Evolutionary conservation across 2,797 vertebrate genomes (phyloP).

Genomic region (Notamacropus eugenii): DNA sequence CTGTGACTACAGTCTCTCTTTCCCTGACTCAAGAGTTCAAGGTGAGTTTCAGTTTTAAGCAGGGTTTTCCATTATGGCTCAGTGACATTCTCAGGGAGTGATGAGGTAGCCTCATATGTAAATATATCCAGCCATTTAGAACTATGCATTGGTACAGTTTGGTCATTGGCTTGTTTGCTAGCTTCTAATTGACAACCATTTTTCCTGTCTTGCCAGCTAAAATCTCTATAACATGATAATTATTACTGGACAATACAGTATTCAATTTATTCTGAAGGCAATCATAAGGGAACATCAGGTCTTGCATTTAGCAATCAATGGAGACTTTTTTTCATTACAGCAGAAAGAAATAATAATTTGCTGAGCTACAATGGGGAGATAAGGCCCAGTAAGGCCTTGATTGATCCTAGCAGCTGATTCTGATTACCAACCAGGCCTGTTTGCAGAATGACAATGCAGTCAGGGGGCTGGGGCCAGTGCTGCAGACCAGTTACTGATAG

Average conservation of each 20-base stretch:
- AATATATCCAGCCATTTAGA: slow-evolving; percentile 54
- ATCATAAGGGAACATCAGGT: slow-evolving; percentile 61
- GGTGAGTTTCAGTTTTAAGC: neutral
- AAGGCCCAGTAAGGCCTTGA: slow-evolving; percentile 56
- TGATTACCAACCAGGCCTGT: slow-evolving; percentile 52
- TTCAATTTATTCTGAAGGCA: slow-evolving; percentile 66
- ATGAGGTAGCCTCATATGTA: neutral
- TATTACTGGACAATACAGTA: slow-evolving; percentile 66
- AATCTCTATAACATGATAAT: slow-evolving; percentile 61
- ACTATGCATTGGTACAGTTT: slow-evolving; percentile 44
- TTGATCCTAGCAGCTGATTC: slow-evolving; percentile 64
- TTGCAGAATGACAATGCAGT: slow-evolving; percentile 60
- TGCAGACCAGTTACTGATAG: slow-evolving; percentile 49
- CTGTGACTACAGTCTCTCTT: neutral
- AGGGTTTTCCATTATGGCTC: neutral
- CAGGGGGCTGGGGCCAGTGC: slow-evolving; percentile 23
- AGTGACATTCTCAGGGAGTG: slow-evolving; percentile 17
- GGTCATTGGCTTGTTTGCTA: slow-evolving; percentile 52
- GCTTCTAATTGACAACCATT: slow-evolving; percentile 54
- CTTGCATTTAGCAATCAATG: slow-evolving; percentile 64
- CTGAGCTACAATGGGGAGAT: slow-evolving; percentile 65
- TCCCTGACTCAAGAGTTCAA: neutral
- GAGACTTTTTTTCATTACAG: slow-evolving; percentile 63
- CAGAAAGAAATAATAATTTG: slow-evolving; percentile 75
- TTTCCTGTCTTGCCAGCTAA: slow-evolving; percentile 37